Evolutionary conservation across 2,797 vertebrate genomes (phyloP), one percentile per base, ranked within the genome.

Genomic region (Halcyon badia): DNA sequence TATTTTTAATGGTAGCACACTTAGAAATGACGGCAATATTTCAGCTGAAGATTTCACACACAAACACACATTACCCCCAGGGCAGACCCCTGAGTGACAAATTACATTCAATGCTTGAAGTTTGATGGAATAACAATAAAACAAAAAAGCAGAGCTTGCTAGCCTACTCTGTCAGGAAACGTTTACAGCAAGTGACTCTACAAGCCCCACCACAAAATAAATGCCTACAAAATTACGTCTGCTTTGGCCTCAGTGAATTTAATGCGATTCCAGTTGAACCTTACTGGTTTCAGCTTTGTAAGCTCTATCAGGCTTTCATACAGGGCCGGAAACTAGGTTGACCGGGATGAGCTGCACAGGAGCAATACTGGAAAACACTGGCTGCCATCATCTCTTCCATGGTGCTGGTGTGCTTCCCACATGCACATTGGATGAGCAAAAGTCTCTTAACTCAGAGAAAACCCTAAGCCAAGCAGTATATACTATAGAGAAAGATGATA

Each of bases 131-230:
- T 14, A 83, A 87, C 64, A 93, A 56, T 46, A 83, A 88, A 95
- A 57, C 21, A 26, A 66, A 87, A 73, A 46, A 31, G 41, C 20
- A 83, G 52, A 56, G 78, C 66, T 82, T 58, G 83, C 48, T 39
- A 51, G 65, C 4, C 5, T 46, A 75, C 76, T 81, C 39, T 44
- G 61, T 88, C 90, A 90, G 87, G 89, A 95, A 96, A 83, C 77
- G 62, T 76, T 92, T 76, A 90, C 68, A 95, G 86, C 95, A 76
- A 93, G 78, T 4, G 83, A 82, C 64, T 93, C 85, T 73, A 75
- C 71, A 90, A 87, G 87, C 64, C 46, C 75, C 68, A 87, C 70
- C 92, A 77, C 87, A 83, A 89, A 94, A 93, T 64, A 80, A 94
- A 96, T 91, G 87, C 92, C 90, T 92, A 26, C 61, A 44, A 83